Evolutionary conservation across 2,113 vertebrate species (phyloP).

Genomic region (Nothobranchius kuhntae): DNA sequence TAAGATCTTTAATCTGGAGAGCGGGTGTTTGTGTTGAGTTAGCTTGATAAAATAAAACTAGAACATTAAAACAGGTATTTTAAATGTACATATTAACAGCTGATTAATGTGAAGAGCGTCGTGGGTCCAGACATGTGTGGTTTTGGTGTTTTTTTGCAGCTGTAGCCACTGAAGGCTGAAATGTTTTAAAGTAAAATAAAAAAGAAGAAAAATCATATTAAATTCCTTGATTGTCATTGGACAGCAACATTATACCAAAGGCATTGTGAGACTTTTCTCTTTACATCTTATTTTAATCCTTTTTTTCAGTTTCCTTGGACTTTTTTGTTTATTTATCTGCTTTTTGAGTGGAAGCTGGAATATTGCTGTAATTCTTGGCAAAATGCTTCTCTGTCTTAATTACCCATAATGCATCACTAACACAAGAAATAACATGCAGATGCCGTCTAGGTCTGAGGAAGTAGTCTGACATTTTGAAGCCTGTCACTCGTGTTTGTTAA

Average conservation of each 20-base stretch:
- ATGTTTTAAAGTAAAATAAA: not conserved
- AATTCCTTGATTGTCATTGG: slow-evolving; percentile 62
- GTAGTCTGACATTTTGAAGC: slow-evolving; percentile 3
- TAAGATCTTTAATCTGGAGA: too few species aligned
- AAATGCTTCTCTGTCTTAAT: slow-evolving; percentile 18
- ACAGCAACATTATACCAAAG: slow-evolving; percentile 30
- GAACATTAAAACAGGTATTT: not conserved
- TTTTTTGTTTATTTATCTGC: not conserved
- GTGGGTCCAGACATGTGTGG: slow-evolving; percentile 22
- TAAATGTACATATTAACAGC: slow-evolving; percentile 7
- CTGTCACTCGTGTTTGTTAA: not conserved
- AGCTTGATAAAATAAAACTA: too few species aligned
- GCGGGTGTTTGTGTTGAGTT: too few species aligned
- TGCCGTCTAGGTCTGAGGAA: not conserved
- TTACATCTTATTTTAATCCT: not conserved
- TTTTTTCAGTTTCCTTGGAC: not conserved
- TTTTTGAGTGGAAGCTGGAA: not conserved
- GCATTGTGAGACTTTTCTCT: not conserved
- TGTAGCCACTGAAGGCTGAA: slow-evolving; percentile 31
- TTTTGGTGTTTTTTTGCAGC: slow-evolving; percentile 74
- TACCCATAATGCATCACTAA: not conserved
- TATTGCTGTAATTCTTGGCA: slow-evolving; percentile 11
- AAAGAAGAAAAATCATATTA: not conserved
- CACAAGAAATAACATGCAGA: slow-evolving; percentile 8
- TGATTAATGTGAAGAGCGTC: not conserved